Evolutionary conservation across 2,888 invertebrate genomes (phyloP).

Genomic region (Phyllotreta striolata): DNA sequence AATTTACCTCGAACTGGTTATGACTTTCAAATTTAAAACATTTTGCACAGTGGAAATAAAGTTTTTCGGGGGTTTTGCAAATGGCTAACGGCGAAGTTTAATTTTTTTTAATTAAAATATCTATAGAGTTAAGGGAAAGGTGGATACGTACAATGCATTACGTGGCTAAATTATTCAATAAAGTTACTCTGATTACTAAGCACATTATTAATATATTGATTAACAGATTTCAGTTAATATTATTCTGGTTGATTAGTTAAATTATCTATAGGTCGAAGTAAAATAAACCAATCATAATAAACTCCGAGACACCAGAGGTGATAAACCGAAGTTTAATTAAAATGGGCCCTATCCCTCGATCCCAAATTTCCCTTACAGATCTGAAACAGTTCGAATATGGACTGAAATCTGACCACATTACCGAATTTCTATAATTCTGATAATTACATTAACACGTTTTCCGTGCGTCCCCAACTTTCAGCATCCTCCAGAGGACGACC

Average conservation of each 20-base stretch:
- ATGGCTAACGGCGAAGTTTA: too few relatives aligned
- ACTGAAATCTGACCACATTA: slow-evolving; percentile 20
- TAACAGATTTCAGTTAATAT: slow-evolving; percentile 15
- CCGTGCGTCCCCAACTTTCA: slow-evolving; percentile 10
- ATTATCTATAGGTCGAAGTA: slow-evolving; percentile 19
- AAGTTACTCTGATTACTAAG: not conserved
- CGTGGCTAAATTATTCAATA: too few relatives aligned
- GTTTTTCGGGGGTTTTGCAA: too few relatives aligned
- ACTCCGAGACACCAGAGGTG: slow-evolving; percentile 23
- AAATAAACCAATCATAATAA: slow-evolving; percentile 29
- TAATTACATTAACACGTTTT: slow-evolving; percentile 19
- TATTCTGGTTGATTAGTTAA: slow-evolving; percentile 13
- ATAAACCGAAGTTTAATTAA: slow-evolving; percentile 28
- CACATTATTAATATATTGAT: not conserved
- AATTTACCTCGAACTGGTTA: too few relatives aligned
- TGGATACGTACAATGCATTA: too few relatives aligned
- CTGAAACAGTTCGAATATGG: slow-evolving; percentile 14
- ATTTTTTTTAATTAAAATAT: too few relatives aligned
- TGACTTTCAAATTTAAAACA: too few relatives aligned
- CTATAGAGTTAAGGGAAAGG: too few relatives aligned
- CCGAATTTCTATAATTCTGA: slow-evolving; percentile 22
- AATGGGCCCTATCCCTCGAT: slow-evolving; percentile 22
- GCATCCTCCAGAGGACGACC: slow-evolving; percentile 6
- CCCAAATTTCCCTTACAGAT: slow-evolving; percentile 21
- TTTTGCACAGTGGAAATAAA: too few relatives aligned